Conservation (phyloP, 2,797 vertebrate species). For the Anguilla anguilla region DNA sequence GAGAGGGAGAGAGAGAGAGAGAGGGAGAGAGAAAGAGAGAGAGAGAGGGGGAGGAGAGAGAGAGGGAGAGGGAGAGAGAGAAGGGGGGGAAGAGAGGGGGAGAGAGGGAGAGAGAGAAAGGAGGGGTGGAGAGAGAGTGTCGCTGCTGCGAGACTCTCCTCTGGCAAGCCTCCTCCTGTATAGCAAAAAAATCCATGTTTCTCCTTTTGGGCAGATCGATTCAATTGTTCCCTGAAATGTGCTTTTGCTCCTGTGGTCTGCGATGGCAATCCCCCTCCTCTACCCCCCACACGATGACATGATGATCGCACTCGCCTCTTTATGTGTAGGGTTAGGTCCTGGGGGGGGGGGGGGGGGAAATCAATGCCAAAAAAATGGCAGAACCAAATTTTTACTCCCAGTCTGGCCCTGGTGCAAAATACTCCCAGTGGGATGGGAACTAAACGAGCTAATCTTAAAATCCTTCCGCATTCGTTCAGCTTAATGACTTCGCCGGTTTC, state of each 20-base stretch:
- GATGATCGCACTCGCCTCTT: too few relatives aligned
- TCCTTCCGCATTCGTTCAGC: not conserved
- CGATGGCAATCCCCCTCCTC: too few relatives aligned
- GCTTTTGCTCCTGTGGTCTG: too few relatives aligned
- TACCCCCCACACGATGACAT: too few relatives aligned
- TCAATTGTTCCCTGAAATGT: not conserved
- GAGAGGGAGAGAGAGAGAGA: constrained; percentile 11
- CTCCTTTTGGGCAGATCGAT: not conserved
- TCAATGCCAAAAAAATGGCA: not conserved
- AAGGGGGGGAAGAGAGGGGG: constrained; percentile 22
- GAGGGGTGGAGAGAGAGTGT: not conserved
- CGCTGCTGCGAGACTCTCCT: not conserved
- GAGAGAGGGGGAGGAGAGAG: constrained; percentile 24
- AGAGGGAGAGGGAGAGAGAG: constrained; percentile 26
- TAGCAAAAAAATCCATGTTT: not conserved
- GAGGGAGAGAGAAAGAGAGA: constrained; percentile 21
- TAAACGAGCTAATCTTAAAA: not conserved
- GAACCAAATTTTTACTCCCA: not conserved
- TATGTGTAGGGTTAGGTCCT: too few relatives aligned
- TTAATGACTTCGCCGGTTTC: not conserved
- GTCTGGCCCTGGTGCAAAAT: not conserved
- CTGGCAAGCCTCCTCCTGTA: not conserved
- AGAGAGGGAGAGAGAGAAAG: not conserved
- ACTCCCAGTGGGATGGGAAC: not conserved
- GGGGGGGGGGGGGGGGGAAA: too few relatives aligned